These are phyloP conservation scores for Melipona beecheii DNA, from an alignment of 2,888 invertebrate species.

Conservation along the genomic window DNA sequence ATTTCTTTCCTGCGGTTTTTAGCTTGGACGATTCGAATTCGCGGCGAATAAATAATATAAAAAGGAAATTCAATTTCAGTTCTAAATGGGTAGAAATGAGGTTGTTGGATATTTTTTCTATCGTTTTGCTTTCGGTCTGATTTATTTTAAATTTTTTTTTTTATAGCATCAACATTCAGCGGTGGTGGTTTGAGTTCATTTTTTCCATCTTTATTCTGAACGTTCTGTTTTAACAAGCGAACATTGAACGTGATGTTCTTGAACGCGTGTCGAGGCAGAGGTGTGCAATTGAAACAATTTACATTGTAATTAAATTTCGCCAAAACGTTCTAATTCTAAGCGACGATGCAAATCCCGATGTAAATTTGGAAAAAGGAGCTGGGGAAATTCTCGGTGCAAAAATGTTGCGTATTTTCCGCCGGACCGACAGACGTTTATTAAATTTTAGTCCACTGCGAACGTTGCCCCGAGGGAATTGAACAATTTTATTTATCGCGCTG, in stretches of 20 bases:
- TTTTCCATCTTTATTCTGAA: neutral
- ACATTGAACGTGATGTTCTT: neutral
- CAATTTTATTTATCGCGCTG: neutral
- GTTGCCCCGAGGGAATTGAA: neutral
- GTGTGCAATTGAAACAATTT: neutral
- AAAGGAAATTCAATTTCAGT: neutral
- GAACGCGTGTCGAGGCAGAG: neutral
- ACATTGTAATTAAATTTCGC: neutral
- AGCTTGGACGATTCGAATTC: too few species aligned
- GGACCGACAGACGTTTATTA: neutral
- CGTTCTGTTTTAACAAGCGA: neutral
- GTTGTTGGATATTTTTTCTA: neutral
- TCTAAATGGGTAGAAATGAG: neutral
- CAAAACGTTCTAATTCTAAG: neutral
- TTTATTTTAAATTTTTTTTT: neutral
- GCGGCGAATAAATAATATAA: neutral
- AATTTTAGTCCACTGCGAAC: neutral
- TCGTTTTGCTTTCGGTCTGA: neutral
- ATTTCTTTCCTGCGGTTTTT: too few species aligned
- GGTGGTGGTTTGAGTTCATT: neutral
- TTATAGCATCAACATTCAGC: neutral
- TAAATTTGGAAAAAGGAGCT: neutral
- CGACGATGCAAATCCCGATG: neutral
- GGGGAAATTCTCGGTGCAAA: neutral
- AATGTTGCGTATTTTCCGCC: neutral